phyloP scores from a whole-genome alignment of 2,888 invertebrate genomes.

The Xylophagus ater region DNA sequence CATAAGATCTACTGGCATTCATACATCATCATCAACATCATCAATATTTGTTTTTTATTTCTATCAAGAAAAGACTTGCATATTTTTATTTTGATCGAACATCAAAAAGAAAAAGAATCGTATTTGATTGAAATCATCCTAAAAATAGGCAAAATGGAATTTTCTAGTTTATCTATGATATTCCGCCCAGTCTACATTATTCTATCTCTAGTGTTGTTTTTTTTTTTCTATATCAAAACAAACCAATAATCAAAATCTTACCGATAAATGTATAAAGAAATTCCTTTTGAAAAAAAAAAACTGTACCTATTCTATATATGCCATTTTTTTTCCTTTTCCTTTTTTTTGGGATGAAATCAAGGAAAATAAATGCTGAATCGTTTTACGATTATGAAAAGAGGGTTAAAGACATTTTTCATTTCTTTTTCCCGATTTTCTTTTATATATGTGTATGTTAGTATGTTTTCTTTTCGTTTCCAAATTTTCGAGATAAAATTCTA shows the following conservation, averaged over 20 bases:
- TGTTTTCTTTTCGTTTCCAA: slow-evolving; percentile 1
- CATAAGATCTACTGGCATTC: too few relatives aligned
- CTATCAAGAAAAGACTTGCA: too few relatives aligned
- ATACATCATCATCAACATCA: too few relatives aligned
- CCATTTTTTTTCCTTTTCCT: background rate
- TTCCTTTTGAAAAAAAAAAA: too few relatives aligned
- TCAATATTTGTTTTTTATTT: too few relatives aligned
- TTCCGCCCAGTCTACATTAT: background rate
- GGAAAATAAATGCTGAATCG: slow-evolving; percentile 10
- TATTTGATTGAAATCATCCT: slow-evolving; percentile 1
- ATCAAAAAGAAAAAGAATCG: too few relatives aligned
- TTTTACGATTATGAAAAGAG: background rate
- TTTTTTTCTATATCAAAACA: too few relatives aligned
- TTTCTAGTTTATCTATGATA: background rate
- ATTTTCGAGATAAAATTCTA: too few relatives aligned
- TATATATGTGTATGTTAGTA: background rate
- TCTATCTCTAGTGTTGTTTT: background rate
- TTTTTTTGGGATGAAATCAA: slow-evolving; percentile 6
- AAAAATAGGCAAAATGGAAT: background rate
- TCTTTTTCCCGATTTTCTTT: background rate
- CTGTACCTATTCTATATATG: background rate
- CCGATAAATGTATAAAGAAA: too few relatives aligned
- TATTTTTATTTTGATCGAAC: slow-evolving; percentile 1
- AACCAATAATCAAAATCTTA: too few relatives aligned
- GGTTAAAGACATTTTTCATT: background rate